Conservation (phyloP, 2,113 vertebrate species). For the Perca flavescens region DNA sequence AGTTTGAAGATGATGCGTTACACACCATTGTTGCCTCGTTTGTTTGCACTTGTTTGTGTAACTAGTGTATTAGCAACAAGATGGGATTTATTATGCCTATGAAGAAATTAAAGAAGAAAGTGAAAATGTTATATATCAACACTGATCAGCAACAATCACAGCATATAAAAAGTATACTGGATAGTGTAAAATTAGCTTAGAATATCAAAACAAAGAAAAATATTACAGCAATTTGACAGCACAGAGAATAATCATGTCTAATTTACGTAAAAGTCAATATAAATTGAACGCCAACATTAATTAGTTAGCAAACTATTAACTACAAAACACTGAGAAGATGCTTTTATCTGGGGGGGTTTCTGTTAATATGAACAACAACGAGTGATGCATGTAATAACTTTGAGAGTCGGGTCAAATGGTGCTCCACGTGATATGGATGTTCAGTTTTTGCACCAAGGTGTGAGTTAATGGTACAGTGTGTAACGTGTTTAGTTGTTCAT, state of each 20-base stretch:
- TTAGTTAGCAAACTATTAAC: not conserved
- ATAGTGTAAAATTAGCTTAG: not conserved
- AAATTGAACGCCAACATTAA: constrained; percentile 6
- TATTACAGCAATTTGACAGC: not conserved
- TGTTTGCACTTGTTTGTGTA: not conserved
- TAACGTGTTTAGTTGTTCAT: too few species aligned
- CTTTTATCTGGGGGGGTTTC: not conserved
- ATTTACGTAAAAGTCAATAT: constrained; percentile 25
- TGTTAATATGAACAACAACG: not conserved
- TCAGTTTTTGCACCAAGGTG: constrained; percentile 1
- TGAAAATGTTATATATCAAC: not conserved
- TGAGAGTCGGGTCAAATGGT: not conserved
- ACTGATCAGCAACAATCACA: not conserved
- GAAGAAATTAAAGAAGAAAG: not conserved
- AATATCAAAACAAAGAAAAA: not conserved
- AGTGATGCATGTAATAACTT: not conserved
- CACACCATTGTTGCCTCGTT: not conserved
- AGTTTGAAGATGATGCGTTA: not conserved
- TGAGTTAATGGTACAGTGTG: not conserved
- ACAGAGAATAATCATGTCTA: not conserved
- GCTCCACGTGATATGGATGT: too few species aligned
- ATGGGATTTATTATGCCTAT: not conserved
- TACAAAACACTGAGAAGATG: not conserved
- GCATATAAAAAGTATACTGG: too few species aligned
- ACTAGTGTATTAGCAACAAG: not conserved